Conservation (phyloP, 2,888 invertebrate genomes). For the Eristalinus sepulchralis region DNA sequence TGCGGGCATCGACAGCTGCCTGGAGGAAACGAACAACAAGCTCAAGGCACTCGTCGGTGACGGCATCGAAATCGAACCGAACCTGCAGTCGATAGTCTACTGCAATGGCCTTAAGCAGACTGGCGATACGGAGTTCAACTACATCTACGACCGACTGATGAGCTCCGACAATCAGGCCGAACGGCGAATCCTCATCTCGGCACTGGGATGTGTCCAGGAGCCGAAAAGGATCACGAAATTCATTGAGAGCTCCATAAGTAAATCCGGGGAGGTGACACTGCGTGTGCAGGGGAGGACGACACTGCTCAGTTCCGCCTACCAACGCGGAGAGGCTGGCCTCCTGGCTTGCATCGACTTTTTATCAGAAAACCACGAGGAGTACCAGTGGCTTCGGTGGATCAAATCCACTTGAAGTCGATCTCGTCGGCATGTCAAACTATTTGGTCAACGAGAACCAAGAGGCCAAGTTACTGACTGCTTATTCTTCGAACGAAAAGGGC, state of each 20-base stretch:
- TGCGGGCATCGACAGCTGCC: slow-evolving; percentile 75
- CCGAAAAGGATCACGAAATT: slow-evolving; percentile 82
- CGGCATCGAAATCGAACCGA: slow-evolving; percentile 75
- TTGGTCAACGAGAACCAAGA: slow-evolving; percentile 75
- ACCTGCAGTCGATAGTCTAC: slow-evolving; percentile 77
- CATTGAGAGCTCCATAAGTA: slow-evolving; percentile 76
- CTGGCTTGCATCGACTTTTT: slow-evolving; percentile 82
- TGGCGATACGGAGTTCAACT: slow-evolving; percentile 84
- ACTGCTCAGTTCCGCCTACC: slow-evolving; percentile 75
- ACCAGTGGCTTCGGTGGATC: slow-evolving; percentile 75
- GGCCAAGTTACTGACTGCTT: slow-evolving; percentile 74
- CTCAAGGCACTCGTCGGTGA: slow-evolving; percentile 73
- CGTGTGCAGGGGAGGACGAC: slow-evolving; percentile 76
- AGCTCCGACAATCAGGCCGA: slow-evolving; percentile 83
- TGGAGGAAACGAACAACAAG: slow-evolving; percentile 76
- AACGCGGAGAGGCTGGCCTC: slow-evolving; percentile 80
- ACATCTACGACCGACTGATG: slow-evolving; percentile 83
- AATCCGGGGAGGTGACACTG: slow-evolving; percentile 70
- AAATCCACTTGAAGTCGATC: slow-evolving; percentile 76
- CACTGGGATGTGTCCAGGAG: slow-evolving; percentile 85
- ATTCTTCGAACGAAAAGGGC: too few relatives aligned
- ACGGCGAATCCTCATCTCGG: slow-evolving; percentile 83
- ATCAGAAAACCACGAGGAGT: slow-evolving; percentile 77
- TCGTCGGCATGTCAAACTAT: slow-evolving; percentile 75
- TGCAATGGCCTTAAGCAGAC: slow-evolving; percentile 79